Evolutionary conservation across 2,888 invertebrate species (phyloP), one percentile per base, ranked within the genome.

Genomic region (Pseudococcus jackbeardsleyi): DNA sequence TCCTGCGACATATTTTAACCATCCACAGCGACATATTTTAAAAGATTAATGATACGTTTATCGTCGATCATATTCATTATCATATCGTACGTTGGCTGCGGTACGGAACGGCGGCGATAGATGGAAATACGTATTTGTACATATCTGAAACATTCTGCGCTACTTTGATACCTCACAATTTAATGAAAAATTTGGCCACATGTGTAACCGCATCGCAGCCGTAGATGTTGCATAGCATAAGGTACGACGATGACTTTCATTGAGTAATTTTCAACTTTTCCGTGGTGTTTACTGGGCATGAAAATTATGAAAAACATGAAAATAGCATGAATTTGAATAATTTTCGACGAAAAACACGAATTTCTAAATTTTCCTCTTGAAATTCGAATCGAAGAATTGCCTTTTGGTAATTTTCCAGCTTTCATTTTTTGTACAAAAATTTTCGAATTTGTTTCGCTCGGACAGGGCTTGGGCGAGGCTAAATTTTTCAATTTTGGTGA

Each of bases 31-130:
- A 82, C 79, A 82, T 82, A 46, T 82, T 46, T 46, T 42, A 42
- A 42, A 46, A 82, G 79, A 82, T 82, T 82, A 82, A 82, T 82
- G 79, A 82, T 82, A 46, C 42, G 42, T 82, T 82, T 82, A 82
- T 82, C 79, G 46, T 82, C 46, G 42, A 82, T 82, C 79, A 33
- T 82, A 82, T 19, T 2, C 42, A 46, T 82, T 46, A 46, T 46
- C 79, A 26, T 46, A 46, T 72, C 4, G 15, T 33, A 11, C 33
- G 72, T 72, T 17, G 9, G 17, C 5, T 22, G 26, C 11, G 26
- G 22, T 26, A 68, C 59, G 2, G 17, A 54, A 11, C n/a, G 64
- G 17, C 33, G 9, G 8, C 5, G 3, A 33, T 68, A 26, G 33
- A 12, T 72, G 33, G 59, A 19, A 11, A 22, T 50, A n/a, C 54